These are phyloP conservation scores for Scaptomyza reducta DNA, from an alignment of 2,888 invertebrate genomes.

Conservation along the genomic window DNA sequence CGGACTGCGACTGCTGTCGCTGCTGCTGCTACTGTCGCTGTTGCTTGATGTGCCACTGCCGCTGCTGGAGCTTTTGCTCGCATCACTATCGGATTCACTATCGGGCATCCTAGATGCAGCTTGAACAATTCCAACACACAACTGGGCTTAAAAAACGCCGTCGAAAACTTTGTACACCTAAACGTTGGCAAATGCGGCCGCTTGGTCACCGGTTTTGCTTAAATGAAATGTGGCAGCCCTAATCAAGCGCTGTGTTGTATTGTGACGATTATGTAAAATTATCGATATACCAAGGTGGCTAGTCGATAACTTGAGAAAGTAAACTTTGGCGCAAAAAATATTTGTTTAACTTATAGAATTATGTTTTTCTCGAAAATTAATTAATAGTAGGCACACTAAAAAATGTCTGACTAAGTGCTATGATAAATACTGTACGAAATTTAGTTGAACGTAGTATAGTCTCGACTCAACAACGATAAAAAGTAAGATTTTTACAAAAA, in stretches of 20 bases:
- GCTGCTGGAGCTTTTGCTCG: slow-evolving; percentile 61
- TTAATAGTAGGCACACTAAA: background rate
- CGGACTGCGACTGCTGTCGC: slow-evolving; percentile 36
- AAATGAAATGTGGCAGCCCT: slow-evolving; percentile 29
- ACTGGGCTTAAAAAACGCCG: slow-evolving; percentile 12
- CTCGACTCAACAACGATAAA: background rate
- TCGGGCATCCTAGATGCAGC: slow-evolving; percentile 59
- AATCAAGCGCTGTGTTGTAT: slow-evolving; percentile 24
- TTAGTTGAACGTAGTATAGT: background rate
- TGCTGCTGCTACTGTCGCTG: slow-evolving; percentile 48
- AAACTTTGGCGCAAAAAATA: slow-evolving; percentile 2
- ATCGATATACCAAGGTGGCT: slow-evolving; percentile 12
- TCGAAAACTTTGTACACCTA: slow-evolving; percentile 60
- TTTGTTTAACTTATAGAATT: too few species aligned
- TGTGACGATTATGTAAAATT: background rate
- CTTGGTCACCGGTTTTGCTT: slow-evolving; percentile 40
- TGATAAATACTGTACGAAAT: background rate
- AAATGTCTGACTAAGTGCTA: too few species aligned
- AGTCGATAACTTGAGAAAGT: slow-evolving; percentile 4
- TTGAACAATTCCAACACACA: slow-evolving; percentile 5
- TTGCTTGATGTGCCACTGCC: slow-evolving; percentile 46
- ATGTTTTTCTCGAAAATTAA: too few species aligned
- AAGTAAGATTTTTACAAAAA: background rate
- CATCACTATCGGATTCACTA: slow-evolving; percentile 69
- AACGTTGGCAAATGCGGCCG: slow-evolving; percentile 65